Evolutionary conservation across 2,888 invertebrate genomes (phyloP), one percentile per base, ranked within the genome.

Genomic region (Tryphoninae sp.): DNA sequence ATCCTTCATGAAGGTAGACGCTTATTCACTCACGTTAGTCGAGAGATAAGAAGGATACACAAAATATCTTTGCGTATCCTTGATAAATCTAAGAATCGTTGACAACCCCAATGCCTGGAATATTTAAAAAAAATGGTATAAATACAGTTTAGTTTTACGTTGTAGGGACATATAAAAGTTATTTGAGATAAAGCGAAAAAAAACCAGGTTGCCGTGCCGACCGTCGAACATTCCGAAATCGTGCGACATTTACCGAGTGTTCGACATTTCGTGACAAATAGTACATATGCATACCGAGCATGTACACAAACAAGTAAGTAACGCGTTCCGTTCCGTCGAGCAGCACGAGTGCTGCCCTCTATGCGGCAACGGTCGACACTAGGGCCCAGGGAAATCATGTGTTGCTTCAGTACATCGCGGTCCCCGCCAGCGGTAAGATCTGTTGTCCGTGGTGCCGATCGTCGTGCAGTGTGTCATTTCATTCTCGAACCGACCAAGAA

Each of bases 301-400:
- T 53, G 59, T 19, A 16, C 19, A 22, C 16, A 55, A 16, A 16
- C 55, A 55, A 16, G 19, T 2, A 19, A 45, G 45, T 9, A 55
- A 19, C 19, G 16, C 55, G 55, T 19, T 19, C 11, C 16, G 13
- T 16, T 19, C 42, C 6, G 22, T 11, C 11, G 42, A 23, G 55
- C 55, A 45, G 33, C 65, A 19, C 53, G 19, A 72, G 87, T 88
- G 86, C 75, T 83, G 88, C 87, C 85, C 80, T 55, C 89, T 87
- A n/a, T 4, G 45, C 82, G 85, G 69, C 81, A 19, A 77, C 77
- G 76, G 69, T 2, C 22, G 11, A 53, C 82, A 88, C 87, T 87
- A 89, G 33, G 16, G 67, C 77, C 77, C 71, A 65, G 73, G 71
- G 73, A 80, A 84, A 84, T 85, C 85, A 85, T 85, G 85, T 85